These are phyloP conservation scores for Hucho hucho DNA, from an alignment of 2,113 vertebrate genomes.

Conservation along the genomic window DNA sequence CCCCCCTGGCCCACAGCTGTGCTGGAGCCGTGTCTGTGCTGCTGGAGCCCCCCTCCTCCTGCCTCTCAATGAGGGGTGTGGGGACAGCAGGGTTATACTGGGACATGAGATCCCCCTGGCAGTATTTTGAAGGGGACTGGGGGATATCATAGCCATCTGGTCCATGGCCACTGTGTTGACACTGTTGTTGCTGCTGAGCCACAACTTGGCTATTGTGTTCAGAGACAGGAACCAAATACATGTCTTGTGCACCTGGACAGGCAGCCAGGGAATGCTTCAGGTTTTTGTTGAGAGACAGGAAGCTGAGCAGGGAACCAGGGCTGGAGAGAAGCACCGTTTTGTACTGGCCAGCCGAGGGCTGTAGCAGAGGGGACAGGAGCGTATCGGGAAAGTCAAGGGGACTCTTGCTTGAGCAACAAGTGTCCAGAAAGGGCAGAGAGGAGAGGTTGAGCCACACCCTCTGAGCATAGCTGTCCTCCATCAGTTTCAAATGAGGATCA, in stretches of 20 bases:
- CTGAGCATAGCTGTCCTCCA: conserved; percentile 72
- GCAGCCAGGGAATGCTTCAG: conserved; percentile 58
- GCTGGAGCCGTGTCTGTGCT: conserved; percentile 44
- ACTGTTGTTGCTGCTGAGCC: conserved; percentile 35
- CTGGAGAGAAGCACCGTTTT: conserved; percentile 74
- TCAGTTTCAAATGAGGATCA: conserved; percentile 73
- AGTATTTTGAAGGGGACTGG: conserved; percentile 23
- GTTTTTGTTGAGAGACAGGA: conserved; percentile 63
- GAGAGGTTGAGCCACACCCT: conserved; percentile 76
- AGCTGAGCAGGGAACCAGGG: conserved; percentile 70
- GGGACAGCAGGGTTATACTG: conserved; percentile 51
- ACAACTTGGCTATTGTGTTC: conserved; percentile 71
- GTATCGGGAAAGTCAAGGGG: conserved; percentile 71
- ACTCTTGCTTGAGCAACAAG: conserved; percentile 58
- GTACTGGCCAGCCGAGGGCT: conserved; percentile 70
- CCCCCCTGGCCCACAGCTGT: conserved; percentile 46
- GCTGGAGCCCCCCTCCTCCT: conserved; percentile 51
- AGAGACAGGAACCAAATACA: conserved; percentile 62
- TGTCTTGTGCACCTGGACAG: conserved; percentile 61
- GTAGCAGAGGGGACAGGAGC: conserved; percentile 61
- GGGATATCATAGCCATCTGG: conserved; percentile 53
- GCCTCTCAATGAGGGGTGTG: conserved; percentile 63
- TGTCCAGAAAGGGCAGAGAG: conserved; percentile 68
- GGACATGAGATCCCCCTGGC: conserved; percentile 48
- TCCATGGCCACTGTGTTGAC: conserved; percentile 27